phyloP scores from a whole-genome alignment of 1,140 invertebrate genomes.

The Pristionchus pacificus region DNA sequence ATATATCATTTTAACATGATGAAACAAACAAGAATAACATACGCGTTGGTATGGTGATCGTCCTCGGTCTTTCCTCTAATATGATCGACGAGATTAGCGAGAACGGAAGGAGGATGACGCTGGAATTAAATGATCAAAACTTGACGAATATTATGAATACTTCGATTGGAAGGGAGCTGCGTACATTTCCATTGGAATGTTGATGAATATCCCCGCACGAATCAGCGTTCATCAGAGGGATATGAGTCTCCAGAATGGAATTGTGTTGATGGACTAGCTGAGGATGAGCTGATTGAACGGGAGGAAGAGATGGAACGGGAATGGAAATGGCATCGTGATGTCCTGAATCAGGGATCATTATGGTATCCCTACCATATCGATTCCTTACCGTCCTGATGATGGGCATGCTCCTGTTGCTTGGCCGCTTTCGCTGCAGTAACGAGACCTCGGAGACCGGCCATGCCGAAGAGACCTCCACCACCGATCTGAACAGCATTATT shows the following conservation, averaged over 20 bases:
- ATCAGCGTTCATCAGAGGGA: not conserved
- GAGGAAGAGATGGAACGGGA: conserved; percentile 1
- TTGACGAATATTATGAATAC: no score
- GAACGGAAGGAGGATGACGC: no score
- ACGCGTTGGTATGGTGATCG: conserved; percentile 13
- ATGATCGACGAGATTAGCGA: conserved; percentile 52
- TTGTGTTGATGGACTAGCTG: no score
- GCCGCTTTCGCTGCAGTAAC: conserved; percentile 52
- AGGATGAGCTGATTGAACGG: no score
- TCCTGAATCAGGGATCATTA: not conserved
- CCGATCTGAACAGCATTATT: conserved; percentile 45
- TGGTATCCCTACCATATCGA: no score
- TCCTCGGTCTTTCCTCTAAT: conserved; percentile 42
- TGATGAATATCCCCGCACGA: no score
- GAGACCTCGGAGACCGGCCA: conserved; percentile 44
- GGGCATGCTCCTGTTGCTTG: conserved; percentile 11
- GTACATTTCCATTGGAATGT: no score
- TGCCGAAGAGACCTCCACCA: conserved; percentile 51
- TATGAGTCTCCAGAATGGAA: no score
- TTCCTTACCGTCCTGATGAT: no score
- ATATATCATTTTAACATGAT: not conserved
- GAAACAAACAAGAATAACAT: conserved; percentile 9
- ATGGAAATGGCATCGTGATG: conserved; percentile 7
- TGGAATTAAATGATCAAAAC: no score
- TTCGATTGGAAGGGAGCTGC: no score